Evolutionary conservation across 2,113 vertebrate species (phyloP), one percentile per base, ranked within the genome.

Genomic region (Zingel zingel): DNA sequence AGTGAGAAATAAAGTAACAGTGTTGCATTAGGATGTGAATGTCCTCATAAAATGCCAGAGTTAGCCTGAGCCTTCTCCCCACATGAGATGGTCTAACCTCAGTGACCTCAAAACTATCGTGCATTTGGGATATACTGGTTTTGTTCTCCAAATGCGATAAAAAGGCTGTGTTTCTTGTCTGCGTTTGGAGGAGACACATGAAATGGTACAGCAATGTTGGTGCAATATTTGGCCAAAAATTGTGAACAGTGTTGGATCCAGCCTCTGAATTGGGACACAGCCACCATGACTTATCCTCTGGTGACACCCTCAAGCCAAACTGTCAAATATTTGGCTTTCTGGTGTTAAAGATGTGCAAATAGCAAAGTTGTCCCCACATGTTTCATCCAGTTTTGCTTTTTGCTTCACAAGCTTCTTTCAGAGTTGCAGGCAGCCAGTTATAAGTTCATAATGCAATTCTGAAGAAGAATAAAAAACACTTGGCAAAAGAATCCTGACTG

Each of bases 301-400:
- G 3, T 23, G 64, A 80, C 27, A 19, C 33, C 62, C 58, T 59
- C 30, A 12, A 72, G 75, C 6, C 59, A 70, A 64, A 79, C 65
- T 63, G 63, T 45, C 54, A 50, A 30, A 33, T 62, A 3, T 33
- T 18, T 78, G 51, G 23, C 21, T 51, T 9, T 1, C 18, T 57
- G 3, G 19, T 51, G 9, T 7, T 36, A 25, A 63, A 47, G 18
- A 36, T 47, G 63, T 64, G 64, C 70, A 78, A 58, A 65, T 36
- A 61, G 21, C 5, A 33, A 53, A 58, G 30, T 15, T 25, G 16
- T 18, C 23, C 27, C 47, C 3, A 0, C 12, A 47, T 53, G 33
- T 79, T 57, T 78, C 14, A 6, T 43, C 9, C 65, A 23, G n/a
- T 57, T 75, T 56, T 33, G 51, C 57, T 48, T 11, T 14, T 27